Evolutionary conservation across 1,140 invertebrate species (phyloP).

Genomic region (Dinothrombium tinctorium): DNA sequence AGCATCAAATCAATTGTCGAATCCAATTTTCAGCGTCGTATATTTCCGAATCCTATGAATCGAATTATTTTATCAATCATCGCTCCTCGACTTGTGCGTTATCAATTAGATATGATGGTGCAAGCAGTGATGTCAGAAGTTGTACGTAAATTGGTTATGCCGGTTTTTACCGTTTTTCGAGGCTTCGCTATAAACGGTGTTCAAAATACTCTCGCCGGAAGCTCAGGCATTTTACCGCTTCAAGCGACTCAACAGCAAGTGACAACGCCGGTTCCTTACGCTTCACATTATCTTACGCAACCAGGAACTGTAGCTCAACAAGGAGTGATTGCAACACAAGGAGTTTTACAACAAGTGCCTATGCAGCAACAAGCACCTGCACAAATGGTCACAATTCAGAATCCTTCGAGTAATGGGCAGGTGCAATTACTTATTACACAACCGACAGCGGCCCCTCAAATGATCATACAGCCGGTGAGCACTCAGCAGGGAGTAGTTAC

Average conservation of each 20-base stretch:
- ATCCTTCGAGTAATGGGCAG: background rate
- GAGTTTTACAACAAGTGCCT: background rate
- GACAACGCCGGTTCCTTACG: background rate
- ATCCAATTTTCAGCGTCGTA: background rate
- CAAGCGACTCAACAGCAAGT: background rate
- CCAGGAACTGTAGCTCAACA: background rate
- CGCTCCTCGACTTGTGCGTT: conserved; percentile 6
- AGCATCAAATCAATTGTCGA: too few relatives aligned
- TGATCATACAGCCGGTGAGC: too few relatives aligned
- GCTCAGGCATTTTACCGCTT: background rate
- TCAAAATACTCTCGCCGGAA: background rate
- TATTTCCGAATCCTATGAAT: conserved; percentile 10
- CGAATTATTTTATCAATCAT: conserved; percentile 5
- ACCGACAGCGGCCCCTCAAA: too few relatives aligned
- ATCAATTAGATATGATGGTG: conserved; percentile 11
- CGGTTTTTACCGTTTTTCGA: background rate
- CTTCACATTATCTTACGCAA: background rate
- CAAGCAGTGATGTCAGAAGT: conserved; percentile 6
- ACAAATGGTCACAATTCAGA: background rate
- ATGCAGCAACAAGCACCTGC: background rate
- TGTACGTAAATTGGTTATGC: conserved; percentile 7
- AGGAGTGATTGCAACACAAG: background rate
- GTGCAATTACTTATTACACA: background rate
- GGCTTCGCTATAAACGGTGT: background rate
- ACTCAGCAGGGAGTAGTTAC: too few relatives aligned